These are phyloP conservation scores for Tipula vernalis DNA, from an alignment of 2,888 invertebrate species.

Conservation along the genomic window DNA sequence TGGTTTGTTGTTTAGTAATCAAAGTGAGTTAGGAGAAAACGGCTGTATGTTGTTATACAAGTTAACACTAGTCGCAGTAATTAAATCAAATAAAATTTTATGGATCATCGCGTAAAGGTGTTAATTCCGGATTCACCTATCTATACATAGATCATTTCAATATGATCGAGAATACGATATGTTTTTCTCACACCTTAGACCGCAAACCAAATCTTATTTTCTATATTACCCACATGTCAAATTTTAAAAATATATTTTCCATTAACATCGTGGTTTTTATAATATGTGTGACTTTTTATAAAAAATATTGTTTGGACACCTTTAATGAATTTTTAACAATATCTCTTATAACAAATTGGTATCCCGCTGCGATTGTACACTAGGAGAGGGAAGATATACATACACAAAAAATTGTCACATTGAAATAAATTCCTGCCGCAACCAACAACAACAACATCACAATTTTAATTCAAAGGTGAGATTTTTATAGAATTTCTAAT, in stretches of 20 bases:
- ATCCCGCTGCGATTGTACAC: not conserved
- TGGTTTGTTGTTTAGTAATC: too few relatives aligned
- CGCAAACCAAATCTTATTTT: not conserved
- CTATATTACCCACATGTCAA: not conserved
- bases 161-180: too few relatives aligned
- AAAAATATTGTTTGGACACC: not conserved
- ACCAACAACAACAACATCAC: not conserved
- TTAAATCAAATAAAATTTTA: too few relatives aligned
- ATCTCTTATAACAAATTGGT: constrained; percentile 4
- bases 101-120: too few relatives aligned
- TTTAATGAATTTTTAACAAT: constrained; percentile 4
- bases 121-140: too few relatives aligned
- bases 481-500: constrained; percentile 4
- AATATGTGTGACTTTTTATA: not conserved
- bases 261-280: not conserved
- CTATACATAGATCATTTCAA: too few relatives aligned
- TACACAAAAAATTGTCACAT: not conserved
- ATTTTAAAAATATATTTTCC: not conserved
- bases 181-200: not conserved
- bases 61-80: too few relatives aligned
- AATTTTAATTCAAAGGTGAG: not conserved
- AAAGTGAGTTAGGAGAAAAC: too few relatives aligned
- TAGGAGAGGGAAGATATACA: not conserved
- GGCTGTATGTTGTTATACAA: too few relatives aligned
- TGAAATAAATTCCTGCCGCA: not conserved